Base-by-base conservation (phyloP, 64 coral and sea anemone species). In the Pocillopora verrucosa region DNA sequence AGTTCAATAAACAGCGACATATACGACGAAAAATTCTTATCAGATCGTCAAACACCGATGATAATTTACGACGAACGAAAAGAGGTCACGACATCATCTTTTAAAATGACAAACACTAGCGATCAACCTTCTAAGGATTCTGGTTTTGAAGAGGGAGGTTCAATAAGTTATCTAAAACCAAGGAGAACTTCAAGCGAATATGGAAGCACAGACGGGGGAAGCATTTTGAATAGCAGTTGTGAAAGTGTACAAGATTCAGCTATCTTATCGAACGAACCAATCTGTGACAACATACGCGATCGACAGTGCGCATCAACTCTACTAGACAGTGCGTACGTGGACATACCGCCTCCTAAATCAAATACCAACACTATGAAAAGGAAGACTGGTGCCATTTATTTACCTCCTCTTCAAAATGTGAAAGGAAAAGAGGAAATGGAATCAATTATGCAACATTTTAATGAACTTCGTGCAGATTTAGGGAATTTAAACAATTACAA, bases 171-270 rank as follows among this genome's bases (percentile, higher is more conserved):
- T 9, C 56, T 67, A 22, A 84, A 36, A 45, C 61, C 64, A 13
- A 85, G 45, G 10, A 85, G 65, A 72, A 85, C 11, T 14, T 85
- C 65, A 14, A 72, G 36, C 12, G 37, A 2, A 24, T n/a, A 45
- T 26, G 38, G 56, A 34, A 72, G 82, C 64, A 19, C 17, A 19
- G 64, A 16, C 6, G 12, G 19, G 15, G 37, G 13, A 11, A 85
- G 82, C 25, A 63, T 41, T 85, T 12, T 56, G 16, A 85, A 72
- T 26, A 85, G 36, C 22, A 85, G 65, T 72, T 85, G 19, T 72
- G 65, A 20, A 72, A 85, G 65, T 41, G 26, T 85, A 10, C 63
- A 85, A 65, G 82, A 85, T 26, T 85, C 64, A 41, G 82, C 20
- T 25, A 45, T 72, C 22, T 7, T 6, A 63, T 16, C 60, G 16